phyloP scores from a whole-genome alignment of 2,113 vertebrate species.

The Todiramphus chloris region DNA sequence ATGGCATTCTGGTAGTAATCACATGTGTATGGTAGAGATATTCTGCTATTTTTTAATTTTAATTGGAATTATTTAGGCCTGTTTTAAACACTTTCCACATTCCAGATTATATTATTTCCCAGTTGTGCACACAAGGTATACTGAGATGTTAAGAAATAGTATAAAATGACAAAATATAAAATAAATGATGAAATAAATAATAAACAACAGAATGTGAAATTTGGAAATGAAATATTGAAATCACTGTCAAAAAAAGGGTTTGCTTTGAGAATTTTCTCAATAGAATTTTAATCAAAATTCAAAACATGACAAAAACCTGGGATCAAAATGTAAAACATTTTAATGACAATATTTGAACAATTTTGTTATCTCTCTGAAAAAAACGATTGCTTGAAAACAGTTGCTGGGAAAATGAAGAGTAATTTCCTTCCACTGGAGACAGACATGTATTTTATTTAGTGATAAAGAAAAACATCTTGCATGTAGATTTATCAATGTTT shows the following conservation, averaged over 20 bases:
- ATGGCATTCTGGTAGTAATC: neutral
- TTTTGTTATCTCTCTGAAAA: neutral
- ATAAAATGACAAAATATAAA: neutral
- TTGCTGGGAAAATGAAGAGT: neutral
- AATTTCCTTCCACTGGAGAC: neutral
- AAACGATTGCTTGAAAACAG: neutral
- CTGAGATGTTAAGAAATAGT: neutral
- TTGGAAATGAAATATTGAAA: neutral
- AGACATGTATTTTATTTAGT: neutral
- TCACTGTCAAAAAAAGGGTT: fast-evolving
- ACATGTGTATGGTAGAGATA: neutral
- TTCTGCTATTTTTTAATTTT: neutral
- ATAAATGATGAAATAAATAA: neutral
- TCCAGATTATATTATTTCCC: neutral
- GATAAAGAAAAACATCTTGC: neutral
- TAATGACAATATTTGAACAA: neutral
- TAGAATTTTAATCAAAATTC: neutral
- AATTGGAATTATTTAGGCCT: neutral
- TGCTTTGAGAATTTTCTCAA: neutral
- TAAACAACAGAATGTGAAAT: neutral
- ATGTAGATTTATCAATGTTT: neutral
- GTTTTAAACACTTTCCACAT: neutral
- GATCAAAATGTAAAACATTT: neutral
- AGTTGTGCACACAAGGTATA: neutral
- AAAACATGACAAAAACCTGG: neutral